Percentiles rank a stretch among this genome's conserved stretches.
Evolutionary conservation across 1,140 invertebrate genomes (phyloP).

Genomic region (Aphis craccivora): DNA sequence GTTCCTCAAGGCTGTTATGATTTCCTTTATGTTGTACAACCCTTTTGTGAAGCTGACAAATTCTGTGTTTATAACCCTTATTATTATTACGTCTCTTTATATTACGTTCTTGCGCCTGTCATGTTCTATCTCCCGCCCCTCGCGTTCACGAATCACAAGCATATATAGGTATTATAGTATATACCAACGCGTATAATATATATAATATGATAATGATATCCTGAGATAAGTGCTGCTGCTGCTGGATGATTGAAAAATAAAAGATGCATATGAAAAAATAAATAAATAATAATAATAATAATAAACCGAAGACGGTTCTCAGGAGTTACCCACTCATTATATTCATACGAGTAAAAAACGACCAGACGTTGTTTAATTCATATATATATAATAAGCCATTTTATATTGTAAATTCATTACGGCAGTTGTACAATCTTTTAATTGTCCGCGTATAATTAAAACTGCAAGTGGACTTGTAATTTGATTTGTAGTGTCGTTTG

Average conservation of each 20-base stretch:
- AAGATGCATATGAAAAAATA: constrained; percentile 39
- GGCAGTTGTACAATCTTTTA: constrained; percentile 44
- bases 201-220: constrained; percentile 40
- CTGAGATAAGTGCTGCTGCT: constrained; percentile 45
- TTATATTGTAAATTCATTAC: constrained; percentile 57
- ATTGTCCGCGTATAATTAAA: constrained; percentile 54
- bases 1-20: constrained; percentile 41
- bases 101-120: constrained; percentile 42
- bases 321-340: constrained; percentile 50
- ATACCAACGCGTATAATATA: not conserved
- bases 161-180: not conserved
- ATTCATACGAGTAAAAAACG: constrained; percentile 37
- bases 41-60: constrained; percentile 57
- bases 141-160: not conserved
- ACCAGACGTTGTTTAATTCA: constrained; percentile 58
- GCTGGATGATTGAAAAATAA: constrained; percentile 44
- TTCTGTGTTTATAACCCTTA: constrained; percentile 58
- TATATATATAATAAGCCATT: constrained; percentile 50
- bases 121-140: constrained; percentile 43
- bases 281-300: constrained; percentile 46
- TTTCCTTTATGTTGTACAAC: constrained; percentile 48
- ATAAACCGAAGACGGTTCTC: constrained; percentile 57
- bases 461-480: constrained; percentile 52
- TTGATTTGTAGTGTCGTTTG: constrained; percentile 54
- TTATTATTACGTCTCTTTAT: constrained; percentile 49